Conservation (phyloP, 2,888 invertebrate genomes). For the Acleris sparsana region DNA sequence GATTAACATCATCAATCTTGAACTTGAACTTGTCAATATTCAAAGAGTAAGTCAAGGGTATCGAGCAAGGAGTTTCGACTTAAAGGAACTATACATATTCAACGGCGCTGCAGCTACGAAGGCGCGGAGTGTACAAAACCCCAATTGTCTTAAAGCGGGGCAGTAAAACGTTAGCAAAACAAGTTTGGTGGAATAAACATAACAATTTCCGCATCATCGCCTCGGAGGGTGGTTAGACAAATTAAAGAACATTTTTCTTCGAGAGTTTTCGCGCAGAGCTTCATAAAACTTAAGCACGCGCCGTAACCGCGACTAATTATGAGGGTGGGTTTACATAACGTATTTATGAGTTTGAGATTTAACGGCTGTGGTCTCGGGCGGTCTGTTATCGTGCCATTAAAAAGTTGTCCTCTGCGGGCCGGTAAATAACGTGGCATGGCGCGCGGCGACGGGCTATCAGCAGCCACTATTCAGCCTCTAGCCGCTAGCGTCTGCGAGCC, state of each 20-base stretch:
- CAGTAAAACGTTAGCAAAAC: conserved; percentile 63
- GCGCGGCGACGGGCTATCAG: conserved; percentile 18
- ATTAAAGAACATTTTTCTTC: conserved; percentile 79
- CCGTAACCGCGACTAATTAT: conserved; percentile 82
- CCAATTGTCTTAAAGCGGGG: conserved; percentile 73
- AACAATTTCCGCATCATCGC: conserved; percentile 77
- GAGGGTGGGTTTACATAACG: conserved; percentile 82
- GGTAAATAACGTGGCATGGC: conserved; percentile 76
- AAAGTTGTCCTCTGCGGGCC: conserved; percentile 80
- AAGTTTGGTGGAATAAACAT: conserved; percentile 73
- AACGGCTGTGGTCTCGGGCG: conserved; percentile 77
- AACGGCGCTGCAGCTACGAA: conserved; percentile 53
- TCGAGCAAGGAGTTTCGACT: conserved; percentile 59
- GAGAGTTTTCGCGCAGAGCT: conserved; percentile 62
- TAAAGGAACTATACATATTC: conserved; percentile 65
- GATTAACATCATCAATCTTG: conserved; percentile 13
- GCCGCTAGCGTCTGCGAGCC: background rate
- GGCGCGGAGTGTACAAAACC: conserved; percentile 60
- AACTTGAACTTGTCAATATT: conserved; percentile 47
- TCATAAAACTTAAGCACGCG: conserved; percentile 81
- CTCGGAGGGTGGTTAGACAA: conserved; percentile 69
- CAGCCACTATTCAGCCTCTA: conserved; percentile 1
- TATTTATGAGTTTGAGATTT: conserved; percentile 82
- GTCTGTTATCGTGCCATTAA: conserved; percentile 82
- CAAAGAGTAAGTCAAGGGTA: conserved; percentile 49